Base-by-base conservation (phyloP, 2,888 invertebrate genomes). In the Dione juno region DNA sequence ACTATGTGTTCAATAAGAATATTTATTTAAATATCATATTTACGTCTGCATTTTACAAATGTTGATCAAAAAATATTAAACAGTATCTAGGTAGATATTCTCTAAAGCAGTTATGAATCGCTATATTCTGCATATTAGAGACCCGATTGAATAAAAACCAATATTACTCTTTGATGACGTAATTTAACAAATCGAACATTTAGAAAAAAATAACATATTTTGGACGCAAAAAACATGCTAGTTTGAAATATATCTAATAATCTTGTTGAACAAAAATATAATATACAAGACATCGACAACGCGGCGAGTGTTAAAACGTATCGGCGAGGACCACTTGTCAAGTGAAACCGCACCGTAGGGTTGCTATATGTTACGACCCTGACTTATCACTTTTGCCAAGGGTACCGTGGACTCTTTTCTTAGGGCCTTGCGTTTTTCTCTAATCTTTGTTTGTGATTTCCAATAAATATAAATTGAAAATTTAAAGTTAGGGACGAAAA, bases 331-430 rank as follows among this genome's bases (percentile, higher is more conserved):
- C 50, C 64, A 40, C 64, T 64, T 64, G 64, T 64, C 64, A 64
- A 64, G 64, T 40, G 50, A 64, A 52, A 64, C 64, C 64, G 64
- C 64, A 64, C 64, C 40, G 64, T 64, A 64, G 64, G 64, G 64
- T 50, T 64, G 64, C 50, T 52, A 64, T 64, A 52, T 64, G 64
- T 64, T 64, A 50, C 64, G 52, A 37, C 64, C 64, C 64, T 64
- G 64, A 64, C 64, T 52, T 64, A 50, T 52, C 64, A 64, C 37
- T 50, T 50, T 64, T 64, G 19, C 64, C 50, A 64, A 64, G 64
- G 50, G 64, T 64, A 52, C 64, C 40, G 37, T 48, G 40, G 37
- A 50, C 64, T 64, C 50, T 21, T 64, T 64, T 48, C 16, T 64
- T 64, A 64, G 64, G 64, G 50, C 37, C 21, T 50, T 35, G 64